These are phyloP conservation scores for Drosophila miranda DNA, from an alignment of 1,140 invertebrate genomes.

Conservation along the genomic window DNA sequence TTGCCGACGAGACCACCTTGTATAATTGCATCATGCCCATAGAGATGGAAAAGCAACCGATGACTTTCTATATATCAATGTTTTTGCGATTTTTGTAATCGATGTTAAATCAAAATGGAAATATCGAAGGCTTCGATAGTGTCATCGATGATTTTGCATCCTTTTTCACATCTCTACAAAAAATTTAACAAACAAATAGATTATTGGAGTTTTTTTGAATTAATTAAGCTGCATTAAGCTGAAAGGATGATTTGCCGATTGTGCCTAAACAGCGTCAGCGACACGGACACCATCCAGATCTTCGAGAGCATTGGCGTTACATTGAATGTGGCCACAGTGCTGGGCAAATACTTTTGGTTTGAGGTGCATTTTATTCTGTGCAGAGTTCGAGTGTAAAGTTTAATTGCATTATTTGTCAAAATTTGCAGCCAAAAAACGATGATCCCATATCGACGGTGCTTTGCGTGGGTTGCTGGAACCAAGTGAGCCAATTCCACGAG, in stretches of 20 bases:
- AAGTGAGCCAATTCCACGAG: slow-evolving; percentile 60
- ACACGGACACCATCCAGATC: slow-evolving; percentile 63
- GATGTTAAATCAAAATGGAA: no score
- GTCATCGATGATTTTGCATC: not conserved
- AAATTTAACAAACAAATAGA: slow-evolving; percentile 32
- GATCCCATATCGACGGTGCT: slow-evolving; percentile 72
- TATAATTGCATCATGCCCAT: no score
- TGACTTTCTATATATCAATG: no score
- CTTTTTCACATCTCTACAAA: not conserved
- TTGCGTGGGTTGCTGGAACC: slow-evolving; percentile 58
- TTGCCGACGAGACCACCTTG: no score
- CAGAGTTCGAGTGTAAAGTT: not conserved
- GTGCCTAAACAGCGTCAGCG: slow-evolving; percentile 66
- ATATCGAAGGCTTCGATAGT: no score
- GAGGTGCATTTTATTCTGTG: slow-evolving; percentile 33
- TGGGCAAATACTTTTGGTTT: slow-evolving; percentile 72
- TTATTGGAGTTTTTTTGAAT: slow-evolving; percentile 19
- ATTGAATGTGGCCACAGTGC: slow-evolving; percentile 52
- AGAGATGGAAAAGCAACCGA: no score
- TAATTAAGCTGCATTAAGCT: slow-evolving; percentile 33
- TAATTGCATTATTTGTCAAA: not conserved
- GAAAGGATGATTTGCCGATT: slow-evolving; percentile 75
- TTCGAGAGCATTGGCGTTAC: slow-evolving; percentile 56
- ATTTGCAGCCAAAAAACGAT: slow-evolving; percentile 60
- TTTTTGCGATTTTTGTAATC: no score